These are phyloP conservation scores for Camelus dromedarius DNA, from an alignment of 2,113 vertebrate species.

Conservation along the genomic window DNA sequence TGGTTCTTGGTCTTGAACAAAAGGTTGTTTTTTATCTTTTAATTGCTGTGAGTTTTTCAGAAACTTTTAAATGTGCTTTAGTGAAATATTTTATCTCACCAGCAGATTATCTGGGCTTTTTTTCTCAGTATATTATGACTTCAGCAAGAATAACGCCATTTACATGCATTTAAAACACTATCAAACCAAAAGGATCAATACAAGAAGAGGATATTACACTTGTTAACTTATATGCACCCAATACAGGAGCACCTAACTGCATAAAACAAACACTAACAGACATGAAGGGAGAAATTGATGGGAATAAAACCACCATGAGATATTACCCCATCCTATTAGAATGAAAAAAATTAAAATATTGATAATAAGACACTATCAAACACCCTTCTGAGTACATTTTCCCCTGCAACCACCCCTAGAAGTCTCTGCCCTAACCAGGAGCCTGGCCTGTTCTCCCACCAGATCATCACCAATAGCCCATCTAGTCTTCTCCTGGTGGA, in stretches of 20 bases:
- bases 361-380: background rate
- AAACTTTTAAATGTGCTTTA: background rate
- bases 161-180: background rate
- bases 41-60: background rate
- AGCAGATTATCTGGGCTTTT: background rate
- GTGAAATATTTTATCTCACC: background rate
- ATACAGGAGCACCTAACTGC: too few species aligned
- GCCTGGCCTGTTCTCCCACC: background rate
- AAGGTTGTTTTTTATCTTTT: background rate
- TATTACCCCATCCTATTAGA: too few species aligned
- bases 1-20: background rate
- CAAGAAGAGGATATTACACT: too few species aligned
- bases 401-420: too few species aligned
- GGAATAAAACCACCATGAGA: too few species aligned
- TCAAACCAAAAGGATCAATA: background rate
- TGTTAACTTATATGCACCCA: too few species aligned
- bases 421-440: background rate
- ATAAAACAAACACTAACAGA: too few species aligned
- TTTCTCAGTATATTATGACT: background rate
- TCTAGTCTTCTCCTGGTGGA: background rate
- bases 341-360: too few species aligned
- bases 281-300: too few species aligned
- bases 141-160: background rate
- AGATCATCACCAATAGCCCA: background rate
- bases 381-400: background rate